Evolutionary conservation across 2,113 vertebrate species (phyloP).

Genomic region (Ovis aries): ARS-UI_Ramb_v3.0 NC_056060.1:72276001-72276500

Average conservation of each 20-base stretch:
- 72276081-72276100: background rate
- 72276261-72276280: slow-evolving; percentile 78
- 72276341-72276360: slow-evolving; percentile 81
- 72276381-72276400: slow-evolving; percentile 69
- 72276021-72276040: background rate
- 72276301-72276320: slow-evolving; percentile 80
- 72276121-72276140: background rate
- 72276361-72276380: slow-evolving; percentile 78
- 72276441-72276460: slow-evolving; percentile 40
- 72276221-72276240: slow-evolving; percentile 68
- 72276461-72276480: slow-evolving; percentile 40
- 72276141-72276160: background rate
- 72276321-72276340: slow-evolving; percentile 84
- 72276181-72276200: background rate
- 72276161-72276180: background rate
- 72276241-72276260: slow-evolving; percentile 75
- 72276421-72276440: slow-evolving; percentile 9
- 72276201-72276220: slow-evolving; percentile 18
- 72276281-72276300: slow-evolving; percentile 80
- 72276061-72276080: background rate
- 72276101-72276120: background rate
- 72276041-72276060: background rate
- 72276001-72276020: background rate
- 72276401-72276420: slow-evolving; percentile 25
- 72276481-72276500: slow-evolving; percentile 36